Percentiles rank a stretch among this genome's conserved stretches.
Conservation (phyloP, 2,113 vertebrate genomes). For the Psittacus erithacus region DNA sequence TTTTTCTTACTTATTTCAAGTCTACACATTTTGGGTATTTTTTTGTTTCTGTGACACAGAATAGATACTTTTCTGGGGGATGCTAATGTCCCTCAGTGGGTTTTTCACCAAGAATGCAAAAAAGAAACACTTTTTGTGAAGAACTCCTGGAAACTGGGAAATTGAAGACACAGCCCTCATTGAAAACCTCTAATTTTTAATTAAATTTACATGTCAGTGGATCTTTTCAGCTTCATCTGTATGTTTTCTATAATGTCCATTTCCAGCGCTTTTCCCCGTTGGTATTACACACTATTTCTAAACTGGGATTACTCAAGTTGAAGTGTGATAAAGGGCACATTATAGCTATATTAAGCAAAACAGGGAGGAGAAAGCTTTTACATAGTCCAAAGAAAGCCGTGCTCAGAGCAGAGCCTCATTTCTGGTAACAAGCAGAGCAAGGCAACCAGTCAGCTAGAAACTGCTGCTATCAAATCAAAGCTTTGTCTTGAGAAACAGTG, state of each 20-base stretch:
- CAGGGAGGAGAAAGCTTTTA: constrained; percentile 27
- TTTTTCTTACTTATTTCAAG: constrained; percentile 26
- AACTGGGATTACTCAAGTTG: constrained; percentile 36
- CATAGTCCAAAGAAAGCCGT: background rate
- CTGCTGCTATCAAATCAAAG: background rate
- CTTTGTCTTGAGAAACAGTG: background rate
- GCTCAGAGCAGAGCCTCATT: constrained; percentile 4
- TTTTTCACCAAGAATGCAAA: constrained; percentile 27
- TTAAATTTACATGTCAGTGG: constrained; percentile 56
- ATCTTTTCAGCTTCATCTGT: background rate
- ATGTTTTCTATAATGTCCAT: background rate
- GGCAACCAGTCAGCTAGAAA: constrained; percentile 48
- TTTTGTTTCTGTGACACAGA: background rate
- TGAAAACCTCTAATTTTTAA: constrained; percentile 44
- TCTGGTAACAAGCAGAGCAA: constrained; percentile 45
- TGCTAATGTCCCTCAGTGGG: background rate
- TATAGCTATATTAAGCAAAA: constrained; percentile 51
- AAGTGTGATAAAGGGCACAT: constrained; percentile 63
- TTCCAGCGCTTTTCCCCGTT: constrained; percentile 35
- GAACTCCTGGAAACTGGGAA: constrained; percentile 36
- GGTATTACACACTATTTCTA: constrained; percentile 16
- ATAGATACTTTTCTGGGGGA: background rate
- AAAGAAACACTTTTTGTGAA: constrained; percentile 37
- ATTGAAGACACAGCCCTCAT: constrained; percentile 45
- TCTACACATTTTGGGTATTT: background rate